These are phyloP conservation scores for Nomada goodeniana DNA, from an alignment of 2,888 invertebrate species.

Conservation along the genomic window DNA sequence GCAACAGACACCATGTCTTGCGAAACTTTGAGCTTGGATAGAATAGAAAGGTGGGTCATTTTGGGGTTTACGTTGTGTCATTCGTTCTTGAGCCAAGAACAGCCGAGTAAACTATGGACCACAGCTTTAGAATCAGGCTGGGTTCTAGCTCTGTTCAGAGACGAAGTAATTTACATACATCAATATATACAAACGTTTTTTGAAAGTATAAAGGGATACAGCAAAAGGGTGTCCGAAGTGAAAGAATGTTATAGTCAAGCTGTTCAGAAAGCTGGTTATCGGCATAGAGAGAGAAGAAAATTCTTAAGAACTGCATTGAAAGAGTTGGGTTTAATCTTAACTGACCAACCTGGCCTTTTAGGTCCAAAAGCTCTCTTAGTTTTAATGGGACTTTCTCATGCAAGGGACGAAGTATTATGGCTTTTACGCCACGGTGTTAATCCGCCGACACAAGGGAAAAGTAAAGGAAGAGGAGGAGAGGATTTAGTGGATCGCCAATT, in stretches of 20 bases:
- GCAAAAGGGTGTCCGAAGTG: slow-evolving; percentile 96
- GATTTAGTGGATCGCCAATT: slow-evolving; percentile 97
- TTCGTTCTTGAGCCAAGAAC: slow-evolving; percentile 92
- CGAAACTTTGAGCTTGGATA: slow-evolving; percentile 97
- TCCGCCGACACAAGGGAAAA: slow-evolving; percentile 92
- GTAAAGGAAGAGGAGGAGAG: slow-evolving; percentile 94
- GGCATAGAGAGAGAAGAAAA: slow-evolving; percentile 97
- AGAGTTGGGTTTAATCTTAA: slow-evolving; percentile 96
- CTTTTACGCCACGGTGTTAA: slow-evolving; percentile 97
- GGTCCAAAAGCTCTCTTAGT: slow-evolving; percentile 99
- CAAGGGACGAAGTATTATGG: slow-evolving; percentile 99
- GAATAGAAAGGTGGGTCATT: slow-evolving; percentile 98
- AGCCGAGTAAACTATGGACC: slow-evolving; percentile 95
- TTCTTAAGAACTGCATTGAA: slow-evolving; percentile 97
- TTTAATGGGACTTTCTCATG: slow-evolving; percentile 97
- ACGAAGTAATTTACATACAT: slow-evolving; percentile 98
- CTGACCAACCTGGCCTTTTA: slow-evolving; percentile 98
- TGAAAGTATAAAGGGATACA: slow-evolving; percentile 97
- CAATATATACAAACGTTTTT: slow-evolving; percentile 96
- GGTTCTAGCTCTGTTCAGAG: slow-evolving; percentile 97
- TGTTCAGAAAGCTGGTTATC: slow-evolving; percentile 94
- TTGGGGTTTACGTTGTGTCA: slow-evolving; percentile 97
- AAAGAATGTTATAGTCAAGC: slow-evolving; percentile 97
- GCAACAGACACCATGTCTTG: slow-evolving; percentile 98
- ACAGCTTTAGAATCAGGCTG: slow-evolving; percentile 96